Percentiles rank a stretch among this genome's conserved stretches.
Conservation (phyloP, 2,888 invertebrate genomes). For the Hydropsyche betteni region DNA sequence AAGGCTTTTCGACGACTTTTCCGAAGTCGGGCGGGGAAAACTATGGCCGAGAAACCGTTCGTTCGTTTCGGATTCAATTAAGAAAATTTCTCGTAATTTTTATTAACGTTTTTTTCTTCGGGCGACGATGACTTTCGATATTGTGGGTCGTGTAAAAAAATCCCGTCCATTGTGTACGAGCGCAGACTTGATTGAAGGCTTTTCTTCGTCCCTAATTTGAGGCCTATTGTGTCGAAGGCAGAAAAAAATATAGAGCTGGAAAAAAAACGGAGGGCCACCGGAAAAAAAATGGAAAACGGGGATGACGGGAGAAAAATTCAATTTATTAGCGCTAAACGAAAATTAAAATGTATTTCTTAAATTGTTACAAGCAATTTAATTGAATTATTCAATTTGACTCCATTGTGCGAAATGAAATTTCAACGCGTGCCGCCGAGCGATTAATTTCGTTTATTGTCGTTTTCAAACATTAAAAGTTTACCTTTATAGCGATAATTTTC, state of each 20-base stretch:
- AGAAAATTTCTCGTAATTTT: too few relatives aligned
- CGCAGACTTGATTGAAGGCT: slow-evolving; percentile 15
- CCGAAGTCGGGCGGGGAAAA: not conserved
- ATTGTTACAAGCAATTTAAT: slow-evolving; percentile 4
- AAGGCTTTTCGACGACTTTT: slow-evolving; percentile 17
- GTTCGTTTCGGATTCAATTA: too few relatives aligned
- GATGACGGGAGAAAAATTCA: not conserved
- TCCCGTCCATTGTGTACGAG: not conserved
- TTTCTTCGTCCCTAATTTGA: slow-evolving; percentile 13
- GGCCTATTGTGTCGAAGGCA: not conserved
- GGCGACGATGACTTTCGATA: too few relatives aligned
- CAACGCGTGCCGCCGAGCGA: not conserved
- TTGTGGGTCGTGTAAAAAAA: not conserved
- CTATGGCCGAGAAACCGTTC: too few relatives aligned
- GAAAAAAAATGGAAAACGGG: slow-evolving; percentile 6
- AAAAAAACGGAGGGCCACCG: not conserved
- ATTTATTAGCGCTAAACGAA: slow-evolving; percentile 18
- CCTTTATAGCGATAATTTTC: not conserved
- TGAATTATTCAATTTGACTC: slow-evolving; percentile 19
- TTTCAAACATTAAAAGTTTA: slow-evolving; percentile 5
- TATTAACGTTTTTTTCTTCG: too few relatives aligned
- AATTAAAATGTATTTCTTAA: slow-evolving; percentile 18
- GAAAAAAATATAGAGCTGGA: not conserved
- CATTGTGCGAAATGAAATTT: slow-evolving; percentile 10
- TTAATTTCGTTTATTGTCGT: slow-evolving; percentile 18